Base-by-base conservation (phyloP, 1,140 invertebrate species). In the Philopotamus ludificatus region DNA sequence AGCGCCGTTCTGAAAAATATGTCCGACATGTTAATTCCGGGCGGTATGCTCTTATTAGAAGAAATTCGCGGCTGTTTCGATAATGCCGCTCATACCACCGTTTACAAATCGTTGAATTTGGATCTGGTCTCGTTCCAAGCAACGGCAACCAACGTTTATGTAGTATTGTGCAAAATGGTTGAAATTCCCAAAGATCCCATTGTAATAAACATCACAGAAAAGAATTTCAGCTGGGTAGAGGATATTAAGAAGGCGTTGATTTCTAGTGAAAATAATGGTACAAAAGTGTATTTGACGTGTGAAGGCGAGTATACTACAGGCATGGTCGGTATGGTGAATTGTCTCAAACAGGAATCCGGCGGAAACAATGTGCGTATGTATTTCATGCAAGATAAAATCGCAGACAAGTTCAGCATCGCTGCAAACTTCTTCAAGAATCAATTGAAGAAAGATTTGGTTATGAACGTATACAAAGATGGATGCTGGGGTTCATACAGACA, bases 401-500 rank as follows among this genome's bases (percentile, higher is more conserved):
- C 81, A 0, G 82, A 86, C 1, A 83, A 84, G 26, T 89, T 93
- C 74, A 81, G 79, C 0, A 71, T 87, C 0, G 82, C 76, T 0
- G 75, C 83, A 15, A 53, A 75, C 2, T 75, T 83, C 2, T 93
- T 89, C 70, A 74, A 76, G 12, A 74, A 80, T 45, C 86, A 94
- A 72, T 73, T 91, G 45, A 76, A 82, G 26, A 89, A 87, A 72
- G 93, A 97, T 78, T 75, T 98, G 4, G 81, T 91, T 15, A 85
- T 91, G 63, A 97, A 97, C 77, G 88, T 97, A 20, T 82, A 87
- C 59, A 88, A 87, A 72, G 83, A 87, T 72, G 87, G 87, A 16
- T 78, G 81, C 18, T 97, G 93, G 93, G 96, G 95, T 60, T 86
- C 85, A 9, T 94, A 88, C 77, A 83, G 92, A 21, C 94, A 97